Conservation (phyloP, 1,140 invertebrate species). For the Catajapyx aquilonaris region DNA sequence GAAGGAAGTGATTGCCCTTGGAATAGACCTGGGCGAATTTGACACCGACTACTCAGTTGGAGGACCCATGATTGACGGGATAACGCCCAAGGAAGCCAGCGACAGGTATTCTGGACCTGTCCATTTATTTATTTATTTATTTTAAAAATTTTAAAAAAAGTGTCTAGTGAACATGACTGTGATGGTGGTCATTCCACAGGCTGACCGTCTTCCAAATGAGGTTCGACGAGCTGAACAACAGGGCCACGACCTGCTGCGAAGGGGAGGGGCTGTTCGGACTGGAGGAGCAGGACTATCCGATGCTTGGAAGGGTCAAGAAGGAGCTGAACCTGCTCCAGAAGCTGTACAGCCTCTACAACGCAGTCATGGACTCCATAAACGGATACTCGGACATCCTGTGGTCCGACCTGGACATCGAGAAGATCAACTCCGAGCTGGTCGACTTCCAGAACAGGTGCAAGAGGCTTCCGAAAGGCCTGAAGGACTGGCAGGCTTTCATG, state of each 20-base stretch:
- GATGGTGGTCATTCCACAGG: too few species aligned
- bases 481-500: constrained; percentile 70
- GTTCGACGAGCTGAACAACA: constrained; percentile 58
- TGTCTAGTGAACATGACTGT: too few species aligned
- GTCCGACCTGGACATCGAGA: constrained; percentile 61
- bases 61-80: constrained; percentile 63
- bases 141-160: too few species aligned
- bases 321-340: constrained; percentile 68
- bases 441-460: constrained; percentile 59
- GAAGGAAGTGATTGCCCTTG: constrained; percentile 42
- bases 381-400: constrained; percentile 67
- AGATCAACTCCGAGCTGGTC: constrained; percentile 49
- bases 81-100: constrained; percentile 60
- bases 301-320: constrained; percentile 49
- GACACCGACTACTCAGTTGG: constrained; percentile 45
- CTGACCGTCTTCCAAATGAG: constrained; percentile 54
- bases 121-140: not conserved
- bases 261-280: constrained; percentile 67
- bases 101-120: constrained; percentile 30
- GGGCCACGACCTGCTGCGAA: constrained; percentile 53
- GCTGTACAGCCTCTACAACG: constrained; percentile 50
- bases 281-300: constrained; percentile 54
- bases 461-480: constrained; percentile 58
- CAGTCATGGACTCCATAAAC: constrained; percentile 61
- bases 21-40: constrained; percentile 42